Conservation (phyloP, 2,113 vertebrate species). For the Ranitomeya variabilis region DNA sequence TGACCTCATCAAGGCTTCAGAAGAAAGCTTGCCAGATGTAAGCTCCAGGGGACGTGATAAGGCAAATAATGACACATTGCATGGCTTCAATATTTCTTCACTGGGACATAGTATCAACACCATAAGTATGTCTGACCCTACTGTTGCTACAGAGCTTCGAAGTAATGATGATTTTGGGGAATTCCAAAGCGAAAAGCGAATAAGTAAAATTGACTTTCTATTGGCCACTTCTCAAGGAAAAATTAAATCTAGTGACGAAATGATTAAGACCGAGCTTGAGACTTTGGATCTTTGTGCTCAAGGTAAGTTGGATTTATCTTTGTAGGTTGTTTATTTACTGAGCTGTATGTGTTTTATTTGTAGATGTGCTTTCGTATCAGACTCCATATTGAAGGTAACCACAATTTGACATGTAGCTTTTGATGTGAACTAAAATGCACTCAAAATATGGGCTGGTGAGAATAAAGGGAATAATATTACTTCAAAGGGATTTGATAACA, state of each 20-base stretch:
- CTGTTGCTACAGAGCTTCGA: constrained; percentile 64
- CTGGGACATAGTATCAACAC: neutral
- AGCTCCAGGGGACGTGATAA: constrained; percentile 62
- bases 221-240: constrained; percentile 91
- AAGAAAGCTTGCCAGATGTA: constrained; percentile 74
- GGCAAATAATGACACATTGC: constrained; percentile 78
- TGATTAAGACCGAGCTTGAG: constrained; percentile 95
- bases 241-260: constrained; percentile 97
- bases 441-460: too few species aligned
- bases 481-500: too few species aligned
- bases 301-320: constrained; percentile 78
- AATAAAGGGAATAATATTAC: too few species aligned
- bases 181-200: constrained; percentile 95
- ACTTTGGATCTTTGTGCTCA: constrained; percentile 97
- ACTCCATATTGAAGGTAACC: too few species aligned
- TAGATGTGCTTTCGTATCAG: too few species aligned
- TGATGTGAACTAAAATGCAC: too few species aligned
- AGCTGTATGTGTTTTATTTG: neutral
- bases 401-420: too few species aligned
- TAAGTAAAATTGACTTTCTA: constrained; percentile 97
- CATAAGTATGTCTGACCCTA: neutral
- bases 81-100: constrained; percentile 46
- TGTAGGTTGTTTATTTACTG: neutral
- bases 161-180: constrained; percentile 85
- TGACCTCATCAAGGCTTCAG: constrained; percentile 71